These are phyloP conservation scores for Isichthys henryi DNA, from an alignment of 2,113 vertebrate species.

Conservation along the genomic window DNA sequence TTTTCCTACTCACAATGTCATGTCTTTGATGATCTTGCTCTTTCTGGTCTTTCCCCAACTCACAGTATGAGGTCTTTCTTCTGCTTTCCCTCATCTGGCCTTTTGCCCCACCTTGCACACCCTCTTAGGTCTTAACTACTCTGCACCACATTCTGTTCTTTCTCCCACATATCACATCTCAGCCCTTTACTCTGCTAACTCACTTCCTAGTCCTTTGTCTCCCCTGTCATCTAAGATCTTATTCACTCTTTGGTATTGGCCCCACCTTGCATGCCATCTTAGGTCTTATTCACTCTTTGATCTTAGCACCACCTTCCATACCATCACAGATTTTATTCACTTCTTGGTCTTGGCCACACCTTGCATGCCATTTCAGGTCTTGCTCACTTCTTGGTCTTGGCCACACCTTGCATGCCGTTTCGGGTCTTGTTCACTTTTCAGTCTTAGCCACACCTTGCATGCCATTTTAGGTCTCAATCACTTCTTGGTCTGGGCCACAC, in stretches of 20 bases:
- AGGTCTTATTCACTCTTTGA: background rate
- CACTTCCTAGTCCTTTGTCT: background rate
- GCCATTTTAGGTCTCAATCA: background rate
- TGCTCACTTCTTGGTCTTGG: background rate
- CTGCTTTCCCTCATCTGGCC: background rate
- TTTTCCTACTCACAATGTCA: background rate
- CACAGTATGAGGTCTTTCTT: background rate
- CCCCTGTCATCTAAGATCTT: background rate
- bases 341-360: background rate
- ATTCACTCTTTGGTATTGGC: background rate
- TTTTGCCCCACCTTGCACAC: background rate
- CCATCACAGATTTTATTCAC: background rate
- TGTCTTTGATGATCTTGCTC: background rate
- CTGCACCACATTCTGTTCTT: background rate
- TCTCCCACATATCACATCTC: background rate
- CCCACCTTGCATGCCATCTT: background rate
- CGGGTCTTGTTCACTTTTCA: background rate
- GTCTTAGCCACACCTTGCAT: background rate
- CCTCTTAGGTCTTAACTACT: background rate
- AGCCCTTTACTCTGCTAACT: background rate
- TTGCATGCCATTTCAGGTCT: background rate
- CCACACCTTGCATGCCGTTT: background rate
- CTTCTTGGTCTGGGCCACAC: background rate
- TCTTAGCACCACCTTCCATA: background rate
- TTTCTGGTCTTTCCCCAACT: background rate